Conservation (phyloP, 2,888 invertebrate species). For the Rosalia funebris region DNA sequence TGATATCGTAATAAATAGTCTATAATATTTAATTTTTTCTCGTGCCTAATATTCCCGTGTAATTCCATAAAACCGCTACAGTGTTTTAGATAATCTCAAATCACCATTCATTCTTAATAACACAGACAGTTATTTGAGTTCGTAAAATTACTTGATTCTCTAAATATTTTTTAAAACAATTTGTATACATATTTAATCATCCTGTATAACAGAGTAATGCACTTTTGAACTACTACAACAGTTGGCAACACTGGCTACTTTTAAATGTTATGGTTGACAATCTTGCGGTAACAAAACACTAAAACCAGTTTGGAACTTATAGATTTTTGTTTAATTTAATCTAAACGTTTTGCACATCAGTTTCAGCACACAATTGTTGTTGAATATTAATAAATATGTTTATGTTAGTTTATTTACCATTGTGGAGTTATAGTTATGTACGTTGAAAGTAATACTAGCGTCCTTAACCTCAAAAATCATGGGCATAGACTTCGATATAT, state of each 20-base stretch:
- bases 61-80: neutral
- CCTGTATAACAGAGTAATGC: too few relatives aligned
- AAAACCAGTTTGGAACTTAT: neutral
- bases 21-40: neutral
- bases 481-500: conserved; percentile 87
- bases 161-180: neutral
- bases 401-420: neutral
- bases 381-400: neutral
- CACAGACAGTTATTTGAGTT: too few relatives aligned
- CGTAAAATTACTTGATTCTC: too few relatives aligned
- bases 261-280: neutral
- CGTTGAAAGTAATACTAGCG: neutral
- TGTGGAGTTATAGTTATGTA: neutral
- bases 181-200: too few relatives aligned
- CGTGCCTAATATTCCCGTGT: neutral
- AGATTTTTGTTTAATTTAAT: neutral
- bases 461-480: conserved; percentile 65
- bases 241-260: neutral
- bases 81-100: too few relatives aligned
- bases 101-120: too few relatives aligned
- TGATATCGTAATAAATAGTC: conserved; percentile 20
- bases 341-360: too few relatives aligned
- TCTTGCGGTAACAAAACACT: neutral
- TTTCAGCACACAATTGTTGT: too few relatives aligned
- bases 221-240: neutral